Conservation (phyloP, 1,140 invertebrate genomes). For the Drosophila simulans region DNA sequence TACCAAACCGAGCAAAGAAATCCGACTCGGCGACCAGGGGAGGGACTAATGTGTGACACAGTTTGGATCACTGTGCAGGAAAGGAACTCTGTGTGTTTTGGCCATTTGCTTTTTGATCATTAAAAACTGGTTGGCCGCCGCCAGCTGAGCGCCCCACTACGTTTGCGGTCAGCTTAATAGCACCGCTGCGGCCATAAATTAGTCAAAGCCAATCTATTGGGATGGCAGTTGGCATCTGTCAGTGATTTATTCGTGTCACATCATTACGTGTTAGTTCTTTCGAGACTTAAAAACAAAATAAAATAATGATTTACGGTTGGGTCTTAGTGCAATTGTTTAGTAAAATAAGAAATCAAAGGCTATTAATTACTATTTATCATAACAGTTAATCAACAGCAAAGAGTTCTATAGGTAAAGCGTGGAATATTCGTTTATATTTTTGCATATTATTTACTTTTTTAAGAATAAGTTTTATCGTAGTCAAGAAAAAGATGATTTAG, state of each 20-base stretch:
- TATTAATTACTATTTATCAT: no score
- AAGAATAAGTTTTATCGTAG: no score
- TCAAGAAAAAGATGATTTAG: no score
- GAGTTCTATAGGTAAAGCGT: no score
- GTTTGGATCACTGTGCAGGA: conserved; percentile 68
- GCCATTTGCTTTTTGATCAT: conserved; percentile 73
- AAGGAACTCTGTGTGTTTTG: conserved; percentile 56
- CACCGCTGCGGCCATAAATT: background rate
- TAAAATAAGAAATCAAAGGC: background rate
- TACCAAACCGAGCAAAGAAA: background rate
- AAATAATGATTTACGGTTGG: background rate
- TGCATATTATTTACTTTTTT: no score
- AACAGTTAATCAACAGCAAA: no score
- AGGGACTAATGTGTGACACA: conserved; percentile 72
- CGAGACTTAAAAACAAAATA: background rate
- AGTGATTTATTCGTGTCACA: conserved; percentile 1
- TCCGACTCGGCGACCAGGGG: background rate
- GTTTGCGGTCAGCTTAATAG: conserved; percentile 21
- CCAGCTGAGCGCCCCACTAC: conserved; percentile 36
- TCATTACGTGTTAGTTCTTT: background rate
- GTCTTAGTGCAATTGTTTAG: background rate
- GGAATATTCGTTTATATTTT: no score
- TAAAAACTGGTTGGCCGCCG: conserved; percentile 71
- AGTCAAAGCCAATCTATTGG: conserved; percentile 25
- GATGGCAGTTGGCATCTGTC: background rate